Evolutionary conservation across 2,797 vertebrate species (phyloP).

Genomic region (Phrynocephalus forsythii): DNA sequence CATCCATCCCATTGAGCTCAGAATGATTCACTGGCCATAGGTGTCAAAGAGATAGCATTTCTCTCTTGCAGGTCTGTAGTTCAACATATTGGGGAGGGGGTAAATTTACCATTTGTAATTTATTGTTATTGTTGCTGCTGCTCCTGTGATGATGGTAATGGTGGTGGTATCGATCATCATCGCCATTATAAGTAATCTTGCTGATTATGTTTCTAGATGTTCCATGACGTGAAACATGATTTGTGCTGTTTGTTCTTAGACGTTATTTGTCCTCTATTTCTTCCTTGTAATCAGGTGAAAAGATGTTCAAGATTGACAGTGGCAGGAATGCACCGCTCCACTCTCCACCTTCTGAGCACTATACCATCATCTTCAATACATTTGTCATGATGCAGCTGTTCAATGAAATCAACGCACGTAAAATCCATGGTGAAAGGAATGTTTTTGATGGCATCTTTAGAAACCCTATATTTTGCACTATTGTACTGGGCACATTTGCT

Average conservation of each 20-base stretch:
- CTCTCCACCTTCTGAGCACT: conserved; percentile 96
- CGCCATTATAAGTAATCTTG: background rate
- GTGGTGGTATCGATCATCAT: background rate
- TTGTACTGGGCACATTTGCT: conserved; percentile 94
- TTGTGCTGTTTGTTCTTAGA: background rate
- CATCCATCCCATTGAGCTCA: background rate
- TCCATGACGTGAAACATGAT: background rate
- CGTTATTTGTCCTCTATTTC: conserved; percentile 26
- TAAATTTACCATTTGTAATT: background rate
- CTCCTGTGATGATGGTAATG: background rate
- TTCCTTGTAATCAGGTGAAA: conserved; percentile 83
- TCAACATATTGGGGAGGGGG: background rate
- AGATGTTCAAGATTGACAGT: conserved; percentile 95
- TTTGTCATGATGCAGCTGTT: conserved; percentile 99
- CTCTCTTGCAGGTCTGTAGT: background rate
- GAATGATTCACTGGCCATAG: background rate
- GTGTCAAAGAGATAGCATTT: background rate
- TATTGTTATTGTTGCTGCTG: background rate
- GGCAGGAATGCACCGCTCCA: conserved; percentile 94
- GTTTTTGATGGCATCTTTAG: conserved; percentile 97
- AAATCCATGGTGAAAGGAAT: conserved; percentile 97
- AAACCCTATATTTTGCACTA: conserved; percentile 97
- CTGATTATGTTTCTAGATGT: background rate
- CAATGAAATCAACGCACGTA: conserved; percentile 97
- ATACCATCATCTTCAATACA: conserved; percentile 99